Conservation (phyloP, 2,888 invertebrate genomes). For the Serrognathus titanus region DNA sequence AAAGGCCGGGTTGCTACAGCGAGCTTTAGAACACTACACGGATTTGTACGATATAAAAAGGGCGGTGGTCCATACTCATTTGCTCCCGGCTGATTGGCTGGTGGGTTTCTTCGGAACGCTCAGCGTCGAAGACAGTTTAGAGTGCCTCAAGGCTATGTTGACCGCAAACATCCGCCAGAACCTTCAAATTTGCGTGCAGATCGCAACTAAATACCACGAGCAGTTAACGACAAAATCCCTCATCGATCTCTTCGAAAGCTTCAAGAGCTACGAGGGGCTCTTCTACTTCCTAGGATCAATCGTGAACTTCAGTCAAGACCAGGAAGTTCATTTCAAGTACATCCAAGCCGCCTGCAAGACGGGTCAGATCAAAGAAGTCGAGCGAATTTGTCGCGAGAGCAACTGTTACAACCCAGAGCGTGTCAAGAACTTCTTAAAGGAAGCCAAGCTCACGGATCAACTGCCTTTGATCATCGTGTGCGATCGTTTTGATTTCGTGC, state of each 20-base stretch:
- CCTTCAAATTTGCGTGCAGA: conserved; percentile 93
- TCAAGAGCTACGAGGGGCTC: conserved; percentile 97
- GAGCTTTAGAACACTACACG: conserved; percentile 97
- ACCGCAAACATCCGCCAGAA: conserved; percentile 95
- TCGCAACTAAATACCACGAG: conserved; percentile 99
- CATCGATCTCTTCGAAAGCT: conserved; percentile 97
- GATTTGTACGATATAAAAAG: conserved; percentile 99
- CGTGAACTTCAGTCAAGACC: conserved; percentile 98
- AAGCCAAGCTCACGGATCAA: conserved; percentile 98
- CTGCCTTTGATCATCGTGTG: conserved; percentile 99
- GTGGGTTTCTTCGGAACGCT: conserved; percentile 97
- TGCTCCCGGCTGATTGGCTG: conserved; percentile 95
- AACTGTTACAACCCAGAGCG: conserved; percentile 99
- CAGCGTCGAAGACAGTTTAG: conserved; percentile 97
- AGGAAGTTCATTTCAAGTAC: conserved; percentile 99
- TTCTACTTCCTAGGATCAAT: conserved; percentile 99
- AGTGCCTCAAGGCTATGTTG: conserved; percentile 96
- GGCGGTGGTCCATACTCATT: conserved; percentile 96
- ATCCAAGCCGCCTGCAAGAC: conserved; percentile 99
- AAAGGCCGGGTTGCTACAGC: conserved; percentile 94
- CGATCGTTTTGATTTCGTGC: conserved; percentile 99
- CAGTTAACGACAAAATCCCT: conserved; percentile 93
- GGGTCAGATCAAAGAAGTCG: conserved; percentile 99
- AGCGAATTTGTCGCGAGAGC: conserved; percentile 97
- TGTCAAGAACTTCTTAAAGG: conserved; percentile 99